These are phyloP conservation scores for Octopus bimaculoides DNA, from an alignment of 1,140 invertebrate genomes.

Conservation along the genomic window DNA sequence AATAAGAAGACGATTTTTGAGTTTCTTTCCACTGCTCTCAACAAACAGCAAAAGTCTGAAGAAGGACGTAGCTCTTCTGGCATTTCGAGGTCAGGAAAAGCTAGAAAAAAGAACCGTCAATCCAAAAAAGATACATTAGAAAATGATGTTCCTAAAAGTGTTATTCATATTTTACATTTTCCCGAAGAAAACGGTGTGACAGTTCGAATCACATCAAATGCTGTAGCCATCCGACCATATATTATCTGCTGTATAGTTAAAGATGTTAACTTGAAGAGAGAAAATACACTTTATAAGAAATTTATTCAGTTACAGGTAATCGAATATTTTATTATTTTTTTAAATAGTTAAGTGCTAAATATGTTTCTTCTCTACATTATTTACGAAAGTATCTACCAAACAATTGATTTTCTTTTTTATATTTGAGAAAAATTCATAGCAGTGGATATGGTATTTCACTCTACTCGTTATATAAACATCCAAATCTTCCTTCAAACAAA, in stretches of 20 bases:
- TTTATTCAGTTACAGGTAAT: conserved; percentile 74
- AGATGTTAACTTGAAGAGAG: conserved; percentile 65
- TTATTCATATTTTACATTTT: conserved; percentile 62
- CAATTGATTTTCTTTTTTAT: no score
- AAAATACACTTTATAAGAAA: conserved; percentile 67
- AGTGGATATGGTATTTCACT: no score
- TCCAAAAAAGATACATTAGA: conserved; percentile 23
- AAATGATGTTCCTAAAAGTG: conserved; percentile 38
- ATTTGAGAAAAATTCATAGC: no score
- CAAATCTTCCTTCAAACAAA: no score
- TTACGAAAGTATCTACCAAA: no score
- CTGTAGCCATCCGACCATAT: conserved; percentile 66
- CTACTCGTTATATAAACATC: no score
- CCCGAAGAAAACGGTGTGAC: conserved; percentile 58
- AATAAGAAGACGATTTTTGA: conserved; percentile 49
- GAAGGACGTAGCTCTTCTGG: conserved; percentile 39
- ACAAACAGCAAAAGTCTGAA: conserved; percentile 58
- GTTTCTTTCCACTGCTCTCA: conserved; percentile 41
- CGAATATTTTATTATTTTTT: no score
- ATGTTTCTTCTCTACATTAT: no score
- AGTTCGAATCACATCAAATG: conserved; percentile 62
- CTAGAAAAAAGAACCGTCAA: conserved; percentile 40
- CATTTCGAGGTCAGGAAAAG: conserved; percentile 20
- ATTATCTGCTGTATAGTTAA: conserved; percentile 73
- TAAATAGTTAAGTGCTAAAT: no score